These are phyloP conservation scores for Onthophagus sagittarius DNA, from an alignment of 2,888 invertebrate species.

Conservation along the genomic window DNA sequence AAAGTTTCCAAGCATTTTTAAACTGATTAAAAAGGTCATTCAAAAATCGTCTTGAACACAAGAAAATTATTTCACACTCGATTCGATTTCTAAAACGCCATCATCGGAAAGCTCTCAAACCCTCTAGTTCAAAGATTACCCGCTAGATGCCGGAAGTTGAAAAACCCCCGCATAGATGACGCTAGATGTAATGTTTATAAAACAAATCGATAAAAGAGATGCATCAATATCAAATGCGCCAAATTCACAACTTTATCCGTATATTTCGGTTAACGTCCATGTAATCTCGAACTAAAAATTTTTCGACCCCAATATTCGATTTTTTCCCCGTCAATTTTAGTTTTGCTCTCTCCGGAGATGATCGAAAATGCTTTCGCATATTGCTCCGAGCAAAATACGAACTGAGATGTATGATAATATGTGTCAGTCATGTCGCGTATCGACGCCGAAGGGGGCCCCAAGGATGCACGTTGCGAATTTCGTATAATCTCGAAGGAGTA, in stretches of 20 bases:
- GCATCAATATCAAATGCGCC: not conserved
- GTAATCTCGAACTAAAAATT: too few relatives aligned
- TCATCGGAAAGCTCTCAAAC: not conserved
- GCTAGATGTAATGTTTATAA: not conserved
- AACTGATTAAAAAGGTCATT: too few relatives aligned
- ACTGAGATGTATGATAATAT: conserved; percentile 32
- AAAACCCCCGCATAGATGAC: not conserved
- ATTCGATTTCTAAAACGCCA: not conserved
- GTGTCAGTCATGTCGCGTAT: conserved; percentile 29
- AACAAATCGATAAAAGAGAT: not conserved
- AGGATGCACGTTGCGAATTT: not conserved
- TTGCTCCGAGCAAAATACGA: conserved; percentile 18
- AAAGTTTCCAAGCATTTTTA: not conserved
- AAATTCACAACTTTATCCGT: not conserved
- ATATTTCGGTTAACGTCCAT: too few relatives aligned
- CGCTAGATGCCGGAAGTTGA: not conserved
- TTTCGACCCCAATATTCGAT: not conserved
- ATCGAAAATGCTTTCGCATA: conserved; percentile 5
- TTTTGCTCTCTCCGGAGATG: not conserved
- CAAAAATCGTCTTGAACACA: too few relatives aligned
- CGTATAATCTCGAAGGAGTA: not conserved
- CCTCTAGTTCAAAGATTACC: not conserved
- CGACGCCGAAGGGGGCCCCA: not conserved
- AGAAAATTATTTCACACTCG: not conserved
- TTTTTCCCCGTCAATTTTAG: not conserved